A percentile compares a stretch with the other conserved stretches of the same genome.
phyloP scores from a whole-genome alignment of 2,113 vertebrate genomes.

The Paramormyrops kingsleyae region DNA sequence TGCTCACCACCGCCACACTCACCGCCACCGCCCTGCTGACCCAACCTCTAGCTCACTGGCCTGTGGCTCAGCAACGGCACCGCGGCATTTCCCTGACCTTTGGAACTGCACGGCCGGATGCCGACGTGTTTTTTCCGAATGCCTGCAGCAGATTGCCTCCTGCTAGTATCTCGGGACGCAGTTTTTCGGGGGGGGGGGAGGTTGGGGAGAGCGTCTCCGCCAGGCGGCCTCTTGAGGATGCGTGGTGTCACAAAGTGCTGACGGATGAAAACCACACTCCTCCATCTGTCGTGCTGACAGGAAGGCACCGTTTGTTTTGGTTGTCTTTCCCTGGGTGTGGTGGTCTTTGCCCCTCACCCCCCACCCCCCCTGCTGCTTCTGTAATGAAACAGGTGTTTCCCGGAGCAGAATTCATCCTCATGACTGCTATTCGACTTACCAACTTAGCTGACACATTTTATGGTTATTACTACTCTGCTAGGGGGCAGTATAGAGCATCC shows the following conservation, averaged over 20 bases:
- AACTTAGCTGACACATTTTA: not conserved
- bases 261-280: not conserved
- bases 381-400: not conserved
- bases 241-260: not conserved
- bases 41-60: not conserved
- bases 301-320: not conserved
- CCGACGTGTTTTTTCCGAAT: not conserved
- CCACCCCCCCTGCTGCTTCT: not conserved
- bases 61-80: not conserved
- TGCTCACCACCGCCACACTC: not conserved
- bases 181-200: not conserved
- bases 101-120: not conserved
- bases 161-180: not conserved
- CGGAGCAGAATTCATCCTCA: not conserved
- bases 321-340: not conserved
- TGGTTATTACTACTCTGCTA: not conserved
- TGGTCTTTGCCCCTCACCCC: not conserved
- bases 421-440: not conserved
- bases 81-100: not conserved
- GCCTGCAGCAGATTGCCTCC: not conserved
- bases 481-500: not conserved
- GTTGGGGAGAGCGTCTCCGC: not conserved
- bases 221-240: not conserved
- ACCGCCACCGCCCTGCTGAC: not conserved
- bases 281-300: not conserved